A percentile compares a stretch with the other conserved stretches of the same genome.
phyloP scores from a whole-genome alignment of 2,113 vertebrate genomes.

The Panurus biarmicus region DNA sequence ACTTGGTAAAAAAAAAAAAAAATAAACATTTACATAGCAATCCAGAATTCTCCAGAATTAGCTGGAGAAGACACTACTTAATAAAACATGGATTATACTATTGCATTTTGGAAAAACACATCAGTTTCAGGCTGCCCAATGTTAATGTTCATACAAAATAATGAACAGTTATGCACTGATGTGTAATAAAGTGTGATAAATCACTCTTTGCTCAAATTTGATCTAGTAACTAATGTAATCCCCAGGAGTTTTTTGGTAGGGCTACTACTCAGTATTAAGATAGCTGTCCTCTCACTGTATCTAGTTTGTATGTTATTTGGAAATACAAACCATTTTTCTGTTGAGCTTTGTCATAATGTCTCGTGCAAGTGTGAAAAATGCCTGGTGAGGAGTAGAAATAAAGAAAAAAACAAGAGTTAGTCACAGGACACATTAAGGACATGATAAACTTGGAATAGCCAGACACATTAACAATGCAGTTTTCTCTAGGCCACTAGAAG shows the following conservation, averaged over 20 bases:
- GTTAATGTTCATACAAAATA: neutral
- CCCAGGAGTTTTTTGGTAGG: neutral
- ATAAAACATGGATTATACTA: neutral
- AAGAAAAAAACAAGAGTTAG: neutral
- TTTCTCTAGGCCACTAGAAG: neutral
- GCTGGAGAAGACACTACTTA: neutral
- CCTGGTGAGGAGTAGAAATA: constrained; percentile 67
- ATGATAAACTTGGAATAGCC: neutral
- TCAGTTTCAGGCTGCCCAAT: neutral
- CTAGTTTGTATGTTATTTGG: neutral
- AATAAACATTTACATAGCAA: neutral
- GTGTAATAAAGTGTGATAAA: neutral
- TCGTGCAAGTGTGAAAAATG: constrained; percentile 93
- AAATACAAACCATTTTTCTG: constrained; percentile 91
- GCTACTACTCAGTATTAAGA: neutral
- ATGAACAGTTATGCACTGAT: neutral
- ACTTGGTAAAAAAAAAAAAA: neutral
- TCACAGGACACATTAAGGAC: neutral
- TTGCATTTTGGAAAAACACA: neutral
- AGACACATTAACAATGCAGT: neutral
- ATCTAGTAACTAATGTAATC: neutral
- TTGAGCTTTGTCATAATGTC: constrained; percentile 97
- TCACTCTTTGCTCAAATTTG: neutral
- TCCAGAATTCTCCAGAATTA: neutral
- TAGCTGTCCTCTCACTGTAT: neutral